These are phyloP conservation scores for Apotomis betuletana DNA, from an alignment of 2,888 invertebrate species.

Conservation along the genomic window DNA sequence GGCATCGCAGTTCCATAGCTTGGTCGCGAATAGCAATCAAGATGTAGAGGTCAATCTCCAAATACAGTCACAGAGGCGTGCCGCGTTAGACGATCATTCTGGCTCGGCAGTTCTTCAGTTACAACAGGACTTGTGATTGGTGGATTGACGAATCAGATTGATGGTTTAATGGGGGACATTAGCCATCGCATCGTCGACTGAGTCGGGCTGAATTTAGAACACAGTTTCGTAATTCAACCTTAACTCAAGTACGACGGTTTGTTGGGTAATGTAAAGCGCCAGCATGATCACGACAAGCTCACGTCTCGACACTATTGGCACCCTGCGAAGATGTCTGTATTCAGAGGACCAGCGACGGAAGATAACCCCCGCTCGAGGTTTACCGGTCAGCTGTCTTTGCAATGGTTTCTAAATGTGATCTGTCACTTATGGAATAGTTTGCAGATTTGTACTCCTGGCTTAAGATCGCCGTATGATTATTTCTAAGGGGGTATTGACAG, in stretches of 20 bases:
- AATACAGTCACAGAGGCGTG: constrained; percentile 73
- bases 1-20: constrained; percentile 61
- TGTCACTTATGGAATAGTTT: background rate
- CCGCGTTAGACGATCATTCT: constrained; percentile 22
- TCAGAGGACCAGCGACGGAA: constrained; percentile 57
- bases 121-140: background rate
- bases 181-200: constrained; percentile 4
- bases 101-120: constrained; percentile 2
- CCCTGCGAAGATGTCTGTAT: constrained; percentile 63
- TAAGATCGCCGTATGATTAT: background rate
- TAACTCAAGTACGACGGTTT: background rate
- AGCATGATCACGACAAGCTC: constrained; percentile 46
- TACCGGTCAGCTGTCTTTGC: constrained; percentile 6
- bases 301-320: constrained; percentile 49
- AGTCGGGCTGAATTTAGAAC: background rate
- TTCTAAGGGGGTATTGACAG: background rate
- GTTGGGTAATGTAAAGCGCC: constrained; percentile 15
- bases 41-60: constrained; percentile 57
- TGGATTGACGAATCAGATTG: constrained; percentile 7
- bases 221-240: background rate
- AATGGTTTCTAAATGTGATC: constrained; percentile 15
- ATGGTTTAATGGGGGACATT: constrained; percentile 6
- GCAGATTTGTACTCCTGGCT: background rate
- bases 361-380: constrained; percentile 15
- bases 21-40: constrained; percentile 64